A percentile compares a stretch with the other conserved stretches of the same genome.
Evolutionary conservation across 2,113 vertebrate genomes (phyloP).

Genomic region (Limanda limanda): DNA sequence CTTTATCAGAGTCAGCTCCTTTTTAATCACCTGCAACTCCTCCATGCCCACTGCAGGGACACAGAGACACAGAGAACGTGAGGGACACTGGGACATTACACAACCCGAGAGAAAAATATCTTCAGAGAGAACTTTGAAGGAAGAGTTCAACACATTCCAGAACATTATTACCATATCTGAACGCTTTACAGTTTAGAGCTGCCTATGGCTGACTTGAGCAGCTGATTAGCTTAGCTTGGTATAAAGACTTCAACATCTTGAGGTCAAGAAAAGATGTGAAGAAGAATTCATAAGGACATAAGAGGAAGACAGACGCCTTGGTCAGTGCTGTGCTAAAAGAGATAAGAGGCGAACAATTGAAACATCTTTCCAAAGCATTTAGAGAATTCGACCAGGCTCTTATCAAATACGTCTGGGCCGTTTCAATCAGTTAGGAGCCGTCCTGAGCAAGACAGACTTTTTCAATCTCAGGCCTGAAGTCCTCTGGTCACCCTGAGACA

Average conservation of each 20-base stretch:
- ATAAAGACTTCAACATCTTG: neutral
- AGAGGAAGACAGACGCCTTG: neutral
- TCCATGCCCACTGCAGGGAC: constrained; percentile 81
- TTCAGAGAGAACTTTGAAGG: too few relatives aligned
- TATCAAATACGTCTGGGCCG: too few relatives aligned
- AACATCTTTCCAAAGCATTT: too few relatives aligned
- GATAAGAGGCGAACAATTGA: too few relatives aligned
- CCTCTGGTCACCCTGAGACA: too few relatives aligned
- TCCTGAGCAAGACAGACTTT: too few relatives aligned
- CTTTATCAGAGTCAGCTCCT: constrained; percentile 91
- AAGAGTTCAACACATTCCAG: neutral
- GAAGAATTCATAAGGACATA: neutral
- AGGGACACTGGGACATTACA: constrained; percentile 26
- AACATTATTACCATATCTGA: neutral
- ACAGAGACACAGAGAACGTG: constrained; percentile 3
- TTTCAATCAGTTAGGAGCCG: too few relatives aligned
- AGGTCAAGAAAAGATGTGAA: neutral
- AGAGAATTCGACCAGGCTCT: too few relatives aligned
- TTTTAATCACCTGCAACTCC: constrained; percentile 89
- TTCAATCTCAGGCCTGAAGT: too few relatives aligned
- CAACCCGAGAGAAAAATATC: neutral
- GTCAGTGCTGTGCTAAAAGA: too few relatives aligned
- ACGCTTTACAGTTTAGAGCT: neutral
- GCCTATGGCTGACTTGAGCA: neutral
- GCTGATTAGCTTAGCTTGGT: neutral